A percentile compares a stretch with the other conserved stretches of the same genome.
Conservation (phyloP, 2,888 invertebrate species). For the Agonopterix arenella region DNA sequence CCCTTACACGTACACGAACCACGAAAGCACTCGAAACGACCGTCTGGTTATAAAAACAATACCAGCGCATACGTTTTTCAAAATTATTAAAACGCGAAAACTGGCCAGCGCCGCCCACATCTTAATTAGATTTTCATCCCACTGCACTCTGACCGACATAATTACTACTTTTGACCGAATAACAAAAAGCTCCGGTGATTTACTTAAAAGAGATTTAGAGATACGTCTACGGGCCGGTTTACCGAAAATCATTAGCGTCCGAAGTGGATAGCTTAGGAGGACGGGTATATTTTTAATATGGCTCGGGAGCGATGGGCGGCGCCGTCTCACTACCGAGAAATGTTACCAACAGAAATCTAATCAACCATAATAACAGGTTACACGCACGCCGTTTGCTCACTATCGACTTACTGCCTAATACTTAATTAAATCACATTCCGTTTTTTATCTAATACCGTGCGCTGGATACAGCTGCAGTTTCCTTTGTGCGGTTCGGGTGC, state of each 20-base stretch:
- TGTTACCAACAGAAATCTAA: conserved; percentile 76
- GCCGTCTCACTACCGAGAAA: conserved; percentile 73
- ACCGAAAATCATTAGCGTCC: conserved; percentile 75
- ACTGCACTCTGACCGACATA: conserved; percentile 76
- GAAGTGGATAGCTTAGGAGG: conserved; percentile 61
- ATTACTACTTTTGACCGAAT: conserved; percentile 69
- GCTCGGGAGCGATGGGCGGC: conserved; percentile 74
- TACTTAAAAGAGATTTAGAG: conserved; percentile 68
- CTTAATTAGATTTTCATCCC: conserved; percentile 72
- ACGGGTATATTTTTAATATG: conserved; percentile 72
- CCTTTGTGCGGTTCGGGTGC: conserved; percentile 14
- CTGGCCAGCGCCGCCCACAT: conserved; percentile 56
- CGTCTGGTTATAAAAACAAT: conserved; percentile 6
- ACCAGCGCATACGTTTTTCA: conserved; percentile 25
- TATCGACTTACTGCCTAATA: conserved; percentile 64
- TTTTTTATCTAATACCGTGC: conserved; percentile 51
- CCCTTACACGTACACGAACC: conserved; percentile 27
- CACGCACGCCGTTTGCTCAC: conserved; percentile 66
- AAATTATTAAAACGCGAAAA: conserved; percentile 52
- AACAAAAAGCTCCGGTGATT: conserved; percentile 68
- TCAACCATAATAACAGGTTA: conserved; percentile 76
- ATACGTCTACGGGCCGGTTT: conserved; percentile 70
- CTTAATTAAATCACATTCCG: conserved; percentile 73
- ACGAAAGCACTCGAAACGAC: conserved; percentile 22
- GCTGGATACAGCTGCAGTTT: conserved; percentile 47